Evolutionary conservation across 1,140 invertebrate species (phyloP), one percentile per base, ranked within the genome.

Genomic region (Druon quercuslanigerum): DNA sequence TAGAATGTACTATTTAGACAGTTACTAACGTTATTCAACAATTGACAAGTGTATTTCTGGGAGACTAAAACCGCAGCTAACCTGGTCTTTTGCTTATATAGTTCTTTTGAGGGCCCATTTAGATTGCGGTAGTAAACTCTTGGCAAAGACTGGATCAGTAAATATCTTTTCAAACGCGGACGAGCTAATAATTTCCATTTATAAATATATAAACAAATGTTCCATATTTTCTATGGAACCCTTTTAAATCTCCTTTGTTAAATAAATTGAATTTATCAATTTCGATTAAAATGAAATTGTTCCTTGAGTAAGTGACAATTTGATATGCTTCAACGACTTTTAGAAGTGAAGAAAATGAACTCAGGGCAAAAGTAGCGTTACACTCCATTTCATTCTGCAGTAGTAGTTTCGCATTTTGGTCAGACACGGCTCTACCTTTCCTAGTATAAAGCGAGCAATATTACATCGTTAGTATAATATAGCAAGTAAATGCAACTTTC

Each of bases 401-500:
- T 66, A 40, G 60, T 40, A 16, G 3, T 40, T 6, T 66, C 25
- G 25, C 25, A 66, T 66, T 66, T 66, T 66, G n/a, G 60, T 66
- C 25, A 66, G 25, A 66, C 40, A 11, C 40, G 9, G 40, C 40
- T 46, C 7, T 46, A 46, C 60, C 25, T 33, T 66, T 33, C 16
- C 19, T 13, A 12, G 25, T 14, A 66, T 66, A 40, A 66, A 66
- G 33, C 25, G 25, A 66, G 60, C n/a, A 12, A 60, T 60, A 66
- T 66, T 66, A 66, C 60, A 66, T 66, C 60, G 60, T 66, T 66
- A 66, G 60, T 66, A 66, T 66, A 40, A 40, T 66, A 66, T 40
- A 46, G 33, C 60, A 14, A 40, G 60, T 66, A 40, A 66, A 40
- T 25, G 60, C 60, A 40, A 66, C 33, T 66, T 66, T 66, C 14